Conservation (phyloP, 1,140 invertebrate species). For the Diachasma alloeum region DNA sequence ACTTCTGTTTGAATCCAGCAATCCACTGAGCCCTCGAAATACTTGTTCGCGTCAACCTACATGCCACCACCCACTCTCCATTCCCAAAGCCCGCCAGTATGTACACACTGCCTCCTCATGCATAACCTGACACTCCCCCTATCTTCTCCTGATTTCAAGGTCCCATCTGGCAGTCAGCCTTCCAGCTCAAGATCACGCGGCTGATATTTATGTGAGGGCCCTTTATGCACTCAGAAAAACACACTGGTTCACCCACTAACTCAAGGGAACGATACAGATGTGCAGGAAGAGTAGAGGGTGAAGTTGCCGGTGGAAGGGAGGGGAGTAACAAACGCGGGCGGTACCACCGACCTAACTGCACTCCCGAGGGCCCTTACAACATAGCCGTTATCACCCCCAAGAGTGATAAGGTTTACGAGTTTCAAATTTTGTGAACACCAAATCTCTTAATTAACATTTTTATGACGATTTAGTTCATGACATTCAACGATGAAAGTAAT, state of each 20-base stretch:
- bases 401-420: not conserved
- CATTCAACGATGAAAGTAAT: no score
- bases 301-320: not conserved
- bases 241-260: not conserved
- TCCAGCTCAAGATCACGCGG: constrained; percentile 8
- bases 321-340: not conserved
- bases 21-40: no score
- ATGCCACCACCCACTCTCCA: no score
- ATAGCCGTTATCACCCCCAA: not conserved
- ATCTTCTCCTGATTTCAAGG: not conserved
- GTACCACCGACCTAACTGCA: not conserved
- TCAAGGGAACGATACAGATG: not conserved
- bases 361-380: not conserved
- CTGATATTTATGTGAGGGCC: constrained; percentile 17
- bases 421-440: no score
- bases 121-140: no score
- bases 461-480: no score
- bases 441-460: no score
- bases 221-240: not conserved
- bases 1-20: no score
- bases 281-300: not conserved
- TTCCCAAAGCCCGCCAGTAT: no score
- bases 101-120: no score
- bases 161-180: constrained; percentile 2
- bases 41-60: no score